Base-by-base conservation (phyloP, 2,797 vertebrate species). In the Sebastes cheni region DNA sequence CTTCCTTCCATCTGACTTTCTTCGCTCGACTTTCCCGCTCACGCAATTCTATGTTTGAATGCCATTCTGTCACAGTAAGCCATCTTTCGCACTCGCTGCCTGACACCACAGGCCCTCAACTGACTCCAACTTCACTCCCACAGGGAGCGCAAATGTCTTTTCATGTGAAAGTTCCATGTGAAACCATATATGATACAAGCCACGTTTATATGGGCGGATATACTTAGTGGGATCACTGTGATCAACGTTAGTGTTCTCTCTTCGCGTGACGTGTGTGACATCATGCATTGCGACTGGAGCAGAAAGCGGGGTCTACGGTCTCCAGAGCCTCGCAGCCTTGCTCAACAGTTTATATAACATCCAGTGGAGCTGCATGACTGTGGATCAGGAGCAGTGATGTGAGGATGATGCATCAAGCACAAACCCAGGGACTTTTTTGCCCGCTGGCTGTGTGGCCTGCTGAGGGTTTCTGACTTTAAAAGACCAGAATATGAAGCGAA, bases 311-410 rank as follows among this genome's bases (percentile, higher is more conserved):
- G 34, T 64, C 67, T 65, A 1, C 14, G 4, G 72, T 81, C 83
- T 80, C 77, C 22, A 2, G 66, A 69, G 79, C 60, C 58, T 79
- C 74, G 1, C 56, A 60, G 81, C 56, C 77, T 50, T 16, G 34
- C 61, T 66, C 67, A 25, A n/a, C 52, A 72, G 23, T 81, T 91
- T 89, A 91, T 74, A 20, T 86, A 91, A 90, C 79, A 67, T 72
- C 6, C 60, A 83, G 75, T 20, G 54, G 75, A 80, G 67, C 69
- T 22, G 69, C 32, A 8, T 4, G 72, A 55, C 72, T 65, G 72
- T 23, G 72, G 80, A 72, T 81, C 59, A n/a, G 74, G 72, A 69
- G 87, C 89, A 74, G 77, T 72, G 83, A 91, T 84, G 84, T 85
- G 86, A 82, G 77, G 58, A 75, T 82, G 83, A 90, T 86, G 64